A percentile compares a stretch with the other conserved stretches of the same genome.
phyloP scores from a whole-genome alignment of 2,888 invertebrate species.

The Pocota personata region DNA sequence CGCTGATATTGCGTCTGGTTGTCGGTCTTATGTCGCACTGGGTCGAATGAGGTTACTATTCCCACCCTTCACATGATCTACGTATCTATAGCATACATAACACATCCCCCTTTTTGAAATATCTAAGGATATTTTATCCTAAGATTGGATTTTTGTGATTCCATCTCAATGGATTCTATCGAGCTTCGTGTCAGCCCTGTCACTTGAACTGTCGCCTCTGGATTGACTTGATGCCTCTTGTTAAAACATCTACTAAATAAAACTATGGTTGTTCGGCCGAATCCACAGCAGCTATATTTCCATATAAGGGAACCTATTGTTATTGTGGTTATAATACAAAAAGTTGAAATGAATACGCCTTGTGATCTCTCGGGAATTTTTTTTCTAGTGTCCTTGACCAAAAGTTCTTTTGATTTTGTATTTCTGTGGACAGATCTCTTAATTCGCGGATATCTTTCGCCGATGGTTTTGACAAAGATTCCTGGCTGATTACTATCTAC shows the following conservation, averaged over 20 bases:
- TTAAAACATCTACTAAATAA: constrained; percentile 9
- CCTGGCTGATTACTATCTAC: neutral
- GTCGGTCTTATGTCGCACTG: no score
- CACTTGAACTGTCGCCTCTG: neutral
- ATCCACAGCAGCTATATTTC: neutral
- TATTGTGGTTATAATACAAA: neutral
- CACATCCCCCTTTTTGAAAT: constrained; percentile 8
- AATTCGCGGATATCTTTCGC: neutral
- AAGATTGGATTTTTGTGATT: neutral
- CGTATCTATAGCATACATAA: no score
- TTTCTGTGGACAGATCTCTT: neutral
- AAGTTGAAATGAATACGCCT: no score
- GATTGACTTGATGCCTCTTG: neutral
- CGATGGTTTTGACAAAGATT: neutral
- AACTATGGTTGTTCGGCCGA: neutral
- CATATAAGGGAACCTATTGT: constrained; percentile 1
- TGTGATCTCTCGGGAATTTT: neutral
- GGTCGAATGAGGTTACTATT: no score
- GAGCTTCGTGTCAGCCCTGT: neutral
- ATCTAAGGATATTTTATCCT: constrained; percentile 23
- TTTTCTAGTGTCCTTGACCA: neutral
- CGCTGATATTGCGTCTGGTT: no score
- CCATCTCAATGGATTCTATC: neutral
- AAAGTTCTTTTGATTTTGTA: constrained; percentile 14
- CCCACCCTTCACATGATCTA: no score